Percentiles rank a stretch among this genome's conserved stretches.
Evolutionary conservation across 92 coral and sea anemone genomes (phyloP).

Genomic region (Hydrozoanthus gracilis): DNA sequence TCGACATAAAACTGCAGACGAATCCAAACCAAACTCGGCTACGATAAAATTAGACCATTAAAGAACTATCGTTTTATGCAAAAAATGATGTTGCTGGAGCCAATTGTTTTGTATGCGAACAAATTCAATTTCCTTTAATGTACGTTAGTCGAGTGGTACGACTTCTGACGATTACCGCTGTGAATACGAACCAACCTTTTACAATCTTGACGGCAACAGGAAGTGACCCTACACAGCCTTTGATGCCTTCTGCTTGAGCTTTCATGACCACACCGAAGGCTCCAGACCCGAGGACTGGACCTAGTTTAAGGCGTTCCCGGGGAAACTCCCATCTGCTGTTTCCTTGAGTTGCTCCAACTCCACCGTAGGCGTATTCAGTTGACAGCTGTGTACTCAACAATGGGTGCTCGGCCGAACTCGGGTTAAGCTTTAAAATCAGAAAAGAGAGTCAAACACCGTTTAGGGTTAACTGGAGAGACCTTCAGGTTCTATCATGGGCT

Average conservation of each 20-base stretch:
- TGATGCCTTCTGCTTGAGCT: conserved; percentile 96
- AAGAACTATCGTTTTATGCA: no score
- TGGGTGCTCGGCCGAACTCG: conserved; percentile 25
- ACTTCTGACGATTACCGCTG: no score
- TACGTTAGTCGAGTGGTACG: no score
- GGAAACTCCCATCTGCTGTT: conserved; percentile 99
- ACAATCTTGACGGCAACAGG: conserved; percentile 96
- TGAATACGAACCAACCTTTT: conserved; percentile 68
- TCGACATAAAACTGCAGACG: no score
- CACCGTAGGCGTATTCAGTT: conserved; percentile 29
- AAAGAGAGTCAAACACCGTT: background rate
- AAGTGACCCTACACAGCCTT: conserved; percentile 94
- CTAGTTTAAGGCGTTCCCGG: conserved; percentile 80
- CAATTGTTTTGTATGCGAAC: no score
- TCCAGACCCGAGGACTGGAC: conserved; percentile 90
- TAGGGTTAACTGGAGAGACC: no score
- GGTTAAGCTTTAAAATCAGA: background rate
- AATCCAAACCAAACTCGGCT: no score
- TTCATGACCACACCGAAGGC: conserved; percentile 99
- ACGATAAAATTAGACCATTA: no score
- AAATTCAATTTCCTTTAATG: no score
- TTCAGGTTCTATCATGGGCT: no score
- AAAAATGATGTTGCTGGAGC: no score
- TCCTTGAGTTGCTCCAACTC: conserved; percentile 41
- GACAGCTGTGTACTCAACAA: conserved; percentile 32